Conservation (phyloP, 2,113 vertebrate species). For the Pomatorhinus ruficollis region DNA sequence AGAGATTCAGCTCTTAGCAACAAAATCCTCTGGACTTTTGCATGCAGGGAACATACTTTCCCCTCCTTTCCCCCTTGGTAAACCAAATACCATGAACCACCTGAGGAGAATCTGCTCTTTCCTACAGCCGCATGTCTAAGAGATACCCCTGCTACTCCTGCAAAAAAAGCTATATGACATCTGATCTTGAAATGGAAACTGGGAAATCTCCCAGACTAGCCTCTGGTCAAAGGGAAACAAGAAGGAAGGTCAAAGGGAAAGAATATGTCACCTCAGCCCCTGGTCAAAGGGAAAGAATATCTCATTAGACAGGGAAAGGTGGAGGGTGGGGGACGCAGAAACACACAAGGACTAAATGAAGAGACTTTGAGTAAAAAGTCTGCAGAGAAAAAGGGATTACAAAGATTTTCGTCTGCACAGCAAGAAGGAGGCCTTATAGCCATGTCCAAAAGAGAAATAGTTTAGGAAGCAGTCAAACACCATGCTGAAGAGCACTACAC, state of each 20-base stretch:
- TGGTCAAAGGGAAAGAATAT: background rate
- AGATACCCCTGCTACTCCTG: background rate
- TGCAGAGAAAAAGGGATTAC: background rate
- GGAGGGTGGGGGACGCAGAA: background rate
- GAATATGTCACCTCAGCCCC: background rate
- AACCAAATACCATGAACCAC: background rate
- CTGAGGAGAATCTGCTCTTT: background rate
- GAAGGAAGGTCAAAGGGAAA: background rate
- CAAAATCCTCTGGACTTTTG: background rate
- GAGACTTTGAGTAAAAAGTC: background rate
- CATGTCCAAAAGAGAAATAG: background rate
- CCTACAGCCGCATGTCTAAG: background rate
- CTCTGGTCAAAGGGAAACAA: background rate
- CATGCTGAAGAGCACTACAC: background rate
- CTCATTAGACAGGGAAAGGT: background rate
- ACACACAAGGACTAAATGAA: background rate
- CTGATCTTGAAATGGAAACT: background rate
- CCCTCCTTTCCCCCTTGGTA: background rate
- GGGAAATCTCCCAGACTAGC: background rate
- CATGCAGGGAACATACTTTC: background rate
- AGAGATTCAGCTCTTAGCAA: background rate
- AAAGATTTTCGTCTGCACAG: background rate
- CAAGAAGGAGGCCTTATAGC: background rate
- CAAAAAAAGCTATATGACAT: fast-evolving
- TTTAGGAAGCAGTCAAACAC: background rate